Evolutionary conservation across 2,797 vertebrate species (phyloP).

Genomic region (Enteromius argenteus): DNA sequence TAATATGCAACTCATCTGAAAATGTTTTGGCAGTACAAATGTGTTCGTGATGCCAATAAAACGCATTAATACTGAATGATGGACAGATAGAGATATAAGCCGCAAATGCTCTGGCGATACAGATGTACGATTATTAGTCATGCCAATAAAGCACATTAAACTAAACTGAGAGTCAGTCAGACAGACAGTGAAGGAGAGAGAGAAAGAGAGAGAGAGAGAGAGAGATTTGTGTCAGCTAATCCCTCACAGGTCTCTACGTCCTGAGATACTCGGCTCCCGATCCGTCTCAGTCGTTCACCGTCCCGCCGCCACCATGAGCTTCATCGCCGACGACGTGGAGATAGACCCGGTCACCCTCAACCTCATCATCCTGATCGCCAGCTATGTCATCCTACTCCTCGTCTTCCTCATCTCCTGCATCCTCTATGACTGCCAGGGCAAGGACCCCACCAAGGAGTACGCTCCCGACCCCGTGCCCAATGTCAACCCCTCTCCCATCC

Average conservation of each 20-base stretch:
- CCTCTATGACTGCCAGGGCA: constrained; percentile 95
- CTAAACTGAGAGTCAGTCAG: neutral
- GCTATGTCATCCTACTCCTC: constrained; percentile 94
- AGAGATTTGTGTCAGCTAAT: constrained; percentile 39
- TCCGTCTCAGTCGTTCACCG: constrained; percentile 34
- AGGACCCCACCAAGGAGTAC: constrained; percentile 93
- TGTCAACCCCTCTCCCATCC: constrained; percentile 84
- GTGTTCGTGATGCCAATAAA: constrained; percentile 4
- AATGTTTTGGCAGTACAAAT: constrained; percentile 13
- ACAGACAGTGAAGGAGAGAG: neutral
- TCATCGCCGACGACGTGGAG: constrained; percentile 85
- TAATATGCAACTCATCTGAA: neutral
- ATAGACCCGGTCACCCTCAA: constrained; percentile 97
- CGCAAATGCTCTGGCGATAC: constrained; percentile 6
- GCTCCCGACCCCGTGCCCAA: constrained; percentile 79
- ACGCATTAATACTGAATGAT: neutral
- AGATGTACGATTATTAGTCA: constrained; percentile 20
- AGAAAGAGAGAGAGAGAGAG: neutral
- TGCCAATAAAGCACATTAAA: constrained; percentile 29
- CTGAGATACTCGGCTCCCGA: constrained; percentile 43
- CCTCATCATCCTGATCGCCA: constrained; percentile 92
- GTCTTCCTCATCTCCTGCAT: constrained; percentile 96
- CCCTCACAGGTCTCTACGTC: constrained; percentile 11
- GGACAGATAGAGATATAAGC: constrained; percentile 21
- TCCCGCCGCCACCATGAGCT: constrained; percentile 72